Percentiles rank a stretch among this genome's conserved stretches.
Conservation (phyloP, 2,797 vertebrate species). For the Natrix natrix region DNA sequence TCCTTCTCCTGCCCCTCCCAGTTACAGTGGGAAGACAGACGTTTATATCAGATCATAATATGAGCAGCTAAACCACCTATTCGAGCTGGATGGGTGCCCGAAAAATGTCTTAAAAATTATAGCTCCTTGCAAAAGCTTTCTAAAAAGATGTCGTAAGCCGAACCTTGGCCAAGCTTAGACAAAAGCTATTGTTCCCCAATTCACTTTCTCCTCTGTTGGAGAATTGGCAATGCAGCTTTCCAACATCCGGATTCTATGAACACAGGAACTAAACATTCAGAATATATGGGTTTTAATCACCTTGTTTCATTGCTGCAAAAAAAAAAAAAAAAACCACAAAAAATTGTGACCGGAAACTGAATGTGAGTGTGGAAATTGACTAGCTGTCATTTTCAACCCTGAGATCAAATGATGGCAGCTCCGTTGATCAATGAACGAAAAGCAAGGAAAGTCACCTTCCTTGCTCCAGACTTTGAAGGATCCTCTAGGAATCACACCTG, state of each 20-base stretch:
- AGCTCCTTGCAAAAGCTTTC: neutral
- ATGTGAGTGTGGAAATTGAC: conserved; percentile 32
- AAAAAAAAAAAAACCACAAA: no score
- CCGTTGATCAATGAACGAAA: neutral
- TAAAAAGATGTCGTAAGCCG: neutral
- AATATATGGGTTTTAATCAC: neutral
- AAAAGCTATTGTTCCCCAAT: neutral
- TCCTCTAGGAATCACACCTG: neutral
- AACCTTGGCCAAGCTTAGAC: neutral
- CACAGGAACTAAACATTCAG: neutral
- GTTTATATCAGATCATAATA: neutral
- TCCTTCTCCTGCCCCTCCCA: no score
- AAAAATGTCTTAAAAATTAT: neutral
- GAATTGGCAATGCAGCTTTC: conserved; percentile 3
- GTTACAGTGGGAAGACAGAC: neutral
- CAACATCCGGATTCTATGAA: conserved; percentile 19
- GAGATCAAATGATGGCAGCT: neutral
- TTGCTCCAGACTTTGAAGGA: neutral
- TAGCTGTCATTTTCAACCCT: conserved; percentile 6
- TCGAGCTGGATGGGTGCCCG: neutral
- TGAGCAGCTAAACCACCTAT: neutral
- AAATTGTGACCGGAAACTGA: conserved; percentile 3
- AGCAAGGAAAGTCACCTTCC: conserved; percentile 1
- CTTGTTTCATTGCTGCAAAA: neutral
- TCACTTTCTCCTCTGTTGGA: neutral